Evolutionary conservation across 2,888 invertebrate species (phyloP).

Genomic region (Parnassius glacialis): DNA sequence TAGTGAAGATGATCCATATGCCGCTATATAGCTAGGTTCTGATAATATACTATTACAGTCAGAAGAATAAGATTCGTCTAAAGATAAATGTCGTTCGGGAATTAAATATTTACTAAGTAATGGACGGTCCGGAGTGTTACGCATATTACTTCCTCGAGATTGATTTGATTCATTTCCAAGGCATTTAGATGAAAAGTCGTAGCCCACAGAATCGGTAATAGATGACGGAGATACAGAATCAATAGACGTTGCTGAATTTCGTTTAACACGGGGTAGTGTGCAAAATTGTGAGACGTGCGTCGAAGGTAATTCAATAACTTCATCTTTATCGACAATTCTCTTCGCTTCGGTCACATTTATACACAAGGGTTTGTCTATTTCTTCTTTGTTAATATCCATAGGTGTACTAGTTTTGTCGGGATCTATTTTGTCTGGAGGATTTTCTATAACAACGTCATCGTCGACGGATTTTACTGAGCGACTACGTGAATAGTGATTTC

Average conservation of each 20-base stretch:
- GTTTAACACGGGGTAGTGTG: constrained; percentile 59
- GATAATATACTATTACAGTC: constrained; percentile 56
- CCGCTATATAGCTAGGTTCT: constrained; percentile 68
- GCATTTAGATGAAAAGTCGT: constrained; percentile 30
- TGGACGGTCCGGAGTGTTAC: constrained; percentile 73
- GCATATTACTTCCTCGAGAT: constrained; percentile 42
- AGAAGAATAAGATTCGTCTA: constrained; percentile 57
- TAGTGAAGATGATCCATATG: constrained; percentile 47
- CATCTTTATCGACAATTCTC: constrained; percentile 4
- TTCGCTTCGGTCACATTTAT: background rate
- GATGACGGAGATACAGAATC: constrained; percentile 36
- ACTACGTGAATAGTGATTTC: constrained; percentile 28
- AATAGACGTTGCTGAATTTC: constrained; percentile 40
- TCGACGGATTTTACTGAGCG: constrained; percentile 39
- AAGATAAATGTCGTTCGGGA: constrained; percentile 59
- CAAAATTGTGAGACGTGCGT: constrained; percentile 47
- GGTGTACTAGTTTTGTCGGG: background rate
- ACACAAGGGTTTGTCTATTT: background rate
- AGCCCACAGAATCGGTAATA: constrained; percentile 27
- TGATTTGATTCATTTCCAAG: constrained; percentile 32
- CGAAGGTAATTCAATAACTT: constrained; percentile 25
- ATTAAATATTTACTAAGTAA: constrained; percentile 80
- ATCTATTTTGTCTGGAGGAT: constrained; percentile 7
- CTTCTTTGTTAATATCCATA: background rate
- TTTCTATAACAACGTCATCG: constrained; percentile 16